Evolutionary conservation across 2,113 vertebrate genomes (phyloP).

Genomic region (Stictonetta naevosa): DNA sequence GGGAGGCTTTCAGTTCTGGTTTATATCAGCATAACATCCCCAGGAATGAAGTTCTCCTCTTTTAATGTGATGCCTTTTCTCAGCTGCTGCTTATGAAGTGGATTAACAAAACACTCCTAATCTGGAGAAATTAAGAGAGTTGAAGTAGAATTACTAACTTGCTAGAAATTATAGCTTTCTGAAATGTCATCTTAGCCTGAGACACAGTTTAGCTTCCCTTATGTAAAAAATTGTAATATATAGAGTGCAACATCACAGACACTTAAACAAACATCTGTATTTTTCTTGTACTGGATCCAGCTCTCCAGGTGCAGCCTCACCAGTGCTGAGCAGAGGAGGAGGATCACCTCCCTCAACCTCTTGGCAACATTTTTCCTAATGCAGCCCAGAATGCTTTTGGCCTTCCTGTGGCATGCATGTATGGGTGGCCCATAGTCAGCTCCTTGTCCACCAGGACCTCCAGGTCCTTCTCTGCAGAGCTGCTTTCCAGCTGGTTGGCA

Average conservation of each 20-base stretch:
- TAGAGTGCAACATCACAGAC: not conserved
- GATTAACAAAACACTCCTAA: not conserved
- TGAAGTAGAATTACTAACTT: not conserved
- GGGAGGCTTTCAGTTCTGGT: not conserved
- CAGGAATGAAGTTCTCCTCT: not conserved
- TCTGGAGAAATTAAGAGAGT: not conserved
- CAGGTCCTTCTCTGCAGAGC: not conserved
- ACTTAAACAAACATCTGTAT: not conserved
- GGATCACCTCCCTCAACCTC: not conserved
- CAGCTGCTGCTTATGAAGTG: not conserved
- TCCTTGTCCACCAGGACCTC: not conserved
- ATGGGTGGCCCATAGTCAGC: not conserved
- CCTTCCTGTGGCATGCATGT: not conserved
- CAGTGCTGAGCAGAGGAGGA: not conserved
- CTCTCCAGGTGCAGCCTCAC: not conserved
- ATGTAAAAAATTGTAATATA: not conserved
- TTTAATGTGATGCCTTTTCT: not conserved
- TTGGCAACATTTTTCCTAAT: not conserved
- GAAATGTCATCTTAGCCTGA: not conserved
- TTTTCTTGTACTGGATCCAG: not conserved
- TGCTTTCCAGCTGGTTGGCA: not conserved
- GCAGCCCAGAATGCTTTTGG: not conserved
- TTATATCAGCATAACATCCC: not conserved
- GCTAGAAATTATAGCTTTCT: not conserved
- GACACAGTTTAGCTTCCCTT: not conserved